These are phyloP conservation scores for Eilema sororculum DNA, from an alignment of 2,888 invertebrate species.

Conservation along the genomic window DNA sequence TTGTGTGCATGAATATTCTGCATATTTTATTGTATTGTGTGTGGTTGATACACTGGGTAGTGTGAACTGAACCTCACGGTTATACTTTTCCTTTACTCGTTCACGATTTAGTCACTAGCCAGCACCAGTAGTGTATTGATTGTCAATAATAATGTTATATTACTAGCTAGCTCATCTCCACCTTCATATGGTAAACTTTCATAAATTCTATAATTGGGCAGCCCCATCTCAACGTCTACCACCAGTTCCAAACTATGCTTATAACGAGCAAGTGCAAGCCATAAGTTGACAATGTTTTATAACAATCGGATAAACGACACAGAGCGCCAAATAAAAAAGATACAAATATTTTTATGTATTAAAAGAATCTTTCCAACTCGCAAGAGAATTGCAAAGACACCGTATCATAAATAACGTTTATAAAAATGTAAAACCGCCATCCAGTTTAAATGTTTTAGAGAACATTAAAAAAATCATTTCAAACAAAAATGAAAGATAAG, in stretches of 20 bases:
- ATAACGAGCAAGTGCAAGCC: background rate
- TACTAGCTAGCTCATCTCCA: too few species aligned
- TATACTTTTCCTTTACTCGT: too few species aligned
- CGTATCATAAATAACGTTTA: background rate
- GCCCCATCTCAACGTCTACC: background rate
- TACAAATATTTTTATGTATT: background rate
- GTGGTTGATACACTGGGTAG: too few species aligned
- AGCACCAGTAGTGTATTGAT: background rate
- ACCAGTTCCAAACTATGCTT: background rate
- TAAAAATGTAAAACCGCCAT: background rate
- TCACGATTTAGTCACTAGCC: too few species aligned
- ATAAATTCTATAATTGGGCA: background rate
- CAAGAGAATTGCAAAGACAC: background rate
- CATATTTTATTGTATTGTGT: too few species aligned
- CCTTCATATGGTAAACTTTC: background rate
- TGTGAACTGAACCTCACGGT: too few species aligned
- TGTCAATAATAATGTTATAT: too few species aligned
- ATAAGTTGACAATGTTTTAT: background rate
- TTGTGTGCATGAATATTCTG: background rate
- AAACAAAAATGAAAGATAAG: conserved; percentile 23
- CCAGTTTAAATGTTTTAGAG: conserved; percentile 4
- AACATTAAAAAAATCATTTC: conserved; percentile 16
- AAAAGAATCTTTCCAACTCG: background rate
- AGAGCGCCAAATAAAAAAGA: background rate
- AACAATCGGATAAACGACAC: background rate